These are phyloP conservation scores for Aphaenogaster ashmeadi DNA, from an alignment of 1,140 invertebrate genomes.

Conservation along the genomic window DNA sequence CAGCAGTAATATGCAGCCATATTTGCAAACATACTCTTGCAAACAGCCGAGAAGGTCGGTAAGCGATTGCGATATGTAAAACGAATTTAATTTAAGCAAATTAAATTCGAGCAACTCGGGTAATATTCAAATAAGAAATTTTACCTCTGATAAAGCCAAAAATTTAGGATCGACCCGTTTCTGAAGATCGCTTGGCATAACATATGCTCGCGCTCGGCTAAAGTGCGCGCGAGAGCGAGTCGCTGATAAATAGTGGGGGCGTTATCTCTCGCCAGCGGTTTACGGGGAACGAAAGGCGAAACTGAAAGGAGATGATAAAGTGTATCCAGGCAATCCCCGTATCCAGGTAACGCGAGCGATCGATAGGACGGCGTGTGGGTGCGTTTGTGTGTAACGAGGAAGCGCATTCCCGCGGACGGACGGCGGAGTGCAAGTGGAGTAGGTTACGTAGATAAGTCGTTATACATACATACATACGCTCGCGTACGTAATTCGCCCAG, in stretches of 20 bases:
- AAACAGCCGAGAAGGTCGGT: neutral
- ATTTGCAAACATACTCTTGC: neutral
- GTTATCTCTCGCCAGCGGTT: constrained; percentile 31
- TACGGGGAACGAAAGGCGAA: constrained; percentile 42
- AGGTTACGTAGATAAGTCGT: constrained; percentile 84
- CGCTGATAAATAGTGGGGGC: constrained; percentile 26
- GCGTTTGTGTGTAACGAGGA: constrained; percentile 80
- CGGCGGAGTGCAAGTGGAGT: constrained; percentile 82
- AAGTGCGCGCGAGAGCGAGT: neutral
- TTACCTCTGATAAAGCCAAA: neutral
- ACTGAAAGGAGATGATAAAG: constrained; percentile 62
- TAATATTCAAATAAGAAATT: neutral
- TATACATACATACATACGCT: constrained; percentile 62
- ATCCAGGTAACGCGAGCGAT: constrained; percentile 63
- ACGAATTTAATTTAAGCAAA: neutral
- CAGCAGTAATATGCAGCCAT: neutral
- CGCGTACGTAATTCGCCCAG: constrained; percentile 71
- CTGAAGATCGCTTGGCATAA: neutral
- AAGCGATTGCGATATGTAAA: neutral
- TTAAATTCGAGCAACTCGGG: neutral
- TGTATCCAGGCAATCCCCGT: constrained; percentile 15
- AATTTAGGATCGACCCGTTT: neutral
- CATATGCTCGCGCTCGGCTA: neutral
- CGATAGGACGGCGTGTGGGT: constrained; percentile 72
- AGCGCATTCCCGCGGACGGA: constrained; percentile 77